Percentiles rank a stretch among this genome's conserved stretches.
phyloP scores from a whole-genome alignment of 1,140 invertebrate genomes.

The Druon quercuslanigerum region DNA sequence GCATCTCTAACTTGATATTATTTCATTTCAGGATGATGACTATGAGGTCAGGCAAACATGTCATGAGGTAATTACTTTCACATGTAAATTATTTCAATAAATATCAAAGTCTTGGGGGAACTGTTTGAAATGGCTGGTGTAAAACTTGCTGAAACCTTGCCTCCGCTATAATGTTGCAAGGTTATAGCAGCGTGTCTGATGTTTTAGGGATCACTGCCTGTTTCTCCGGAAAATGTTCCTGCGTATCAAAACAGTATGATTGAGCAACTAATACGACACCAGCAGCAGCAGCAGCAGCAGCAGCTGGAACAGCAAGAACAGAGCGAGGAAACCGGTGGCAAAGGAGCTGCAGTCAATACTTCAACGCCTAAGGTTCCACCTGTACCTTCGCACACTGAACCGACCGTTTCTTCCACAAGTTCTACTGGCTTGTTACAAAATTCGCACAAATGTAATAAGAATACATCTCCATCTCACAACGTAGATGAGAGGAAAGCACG shows the following conservation, averaged over 20 bases:
- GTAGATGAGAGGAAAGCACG: constrained; percentile 33
- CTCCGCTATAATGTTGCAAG: background rate
- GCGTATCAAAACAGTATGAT: constrained; percentile 77
- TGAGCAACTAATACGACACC: constrained; percentile 75
- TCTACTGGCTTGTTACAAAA: constrained; percentile 22
- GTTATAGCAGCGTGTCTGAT: constrained; percentile 47
- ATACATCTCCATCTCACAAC: constrained; percentile 34
- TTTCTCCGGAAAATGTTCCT: constrained; percentile 63
- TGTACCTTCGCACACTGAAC: constrained; percentile 46
- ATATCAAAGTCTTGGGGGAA: background rate
- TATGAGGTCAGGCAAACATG: too few species aligned
- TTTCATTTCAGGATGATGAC: too few species aligned
- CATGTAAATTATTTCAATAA: background rate
- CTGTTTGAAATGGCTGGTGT: background rate
- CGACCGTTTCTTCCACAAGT: constrained; percentile 26
- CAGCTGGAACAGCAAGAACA: constrained; percentile 61
- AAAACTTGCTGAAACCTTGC: constrained; percentile 36
- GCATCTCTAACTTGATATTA: too few species aligned
- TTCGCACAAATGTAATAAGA: background rate
- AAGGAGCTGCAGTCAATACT: constrained; percentile 49
- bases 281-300: constrained; percentile 66
- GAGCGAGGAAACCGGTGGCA: constrained; percentile 54
- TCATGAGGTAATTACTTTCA: constrained; percentile 20
- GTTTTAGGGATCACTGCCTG: constrained; percentile 61
- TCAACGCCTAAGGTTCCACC: constrained; percentile 53